phyloP scores from a whole-genome alignment of 2,797 vertebrate species.

The Arrhamphus sclerolepis region DNA sequence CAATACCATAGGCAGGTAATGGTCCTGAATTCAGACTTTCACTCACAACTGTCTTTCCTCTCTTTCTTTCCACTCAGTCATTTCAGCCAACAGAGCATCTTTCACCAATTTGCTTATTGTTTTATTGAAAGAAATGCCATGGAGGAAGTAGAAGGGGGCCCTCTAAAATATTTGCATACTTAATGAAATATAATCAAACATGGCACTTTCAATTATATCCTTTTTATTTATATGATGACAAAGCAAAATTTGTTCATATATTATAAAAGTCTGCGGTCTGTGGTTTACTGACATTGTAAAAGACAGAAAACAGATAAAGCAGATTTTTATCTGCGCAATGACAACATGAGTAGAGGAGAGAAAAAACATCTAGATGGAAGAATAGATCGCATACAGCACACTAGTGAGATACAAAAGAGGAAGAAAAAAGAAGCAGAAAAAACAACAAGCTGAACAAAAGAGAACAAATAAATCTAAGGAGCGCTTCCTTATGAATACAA shows the following conservation, averaged over 20 bases:
- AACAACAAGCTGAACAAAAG: slow-evolving; percentile 11
- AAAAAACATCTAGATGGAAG: background rate
- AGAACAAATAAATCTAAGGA: slow-evolving; percentile 17
- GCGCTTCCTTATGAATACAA: slow-evolving; percentile 16
- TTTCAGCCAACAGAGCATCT: slow-evolving; percentile 50
- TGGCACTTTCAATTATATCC: background rate
- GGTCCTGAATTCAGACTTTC: slow-evolving; percentile 62
- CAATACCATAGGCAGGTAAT: slow-evolving; percentile 69
- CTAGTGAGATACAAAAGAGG: background rate
- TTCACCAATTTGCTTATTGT: slow-evolving; percentile 54
- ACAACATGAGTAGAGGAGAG: slow-evolving; percentile 14
- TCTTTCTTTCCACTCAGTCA: slow-evolving; percentile 28
- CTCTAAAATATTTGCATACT: background rate
- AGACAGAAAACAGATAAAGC: slow-evolving; percentile 20
- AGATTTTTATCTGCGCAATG: slow-evolving; percentile 31
- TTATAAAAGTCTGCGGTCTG: slow-evolving; percentile 27
- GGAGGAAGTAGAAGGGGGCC: no score
- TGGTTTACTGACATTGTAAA: slow-evolving; percentile 3
- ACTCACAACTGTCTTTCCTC: slow-evolving; percentile 35
- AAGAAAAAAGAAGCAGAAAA: slow-evolving; percentile 24
- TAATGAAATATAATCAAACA: background rate
- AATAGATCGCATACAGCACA: slow-evolving; percentile 4
- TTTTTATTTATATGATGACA: background rate
- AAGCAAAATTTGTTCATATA: slow-evolving; percentile 4
- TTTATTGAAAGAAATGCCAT: slow-evolving; percentile 45